A percentile compares a stretch with the other conserved stretches of the same genome.
These are phyloP conservation scores for Bovichtus diacanthus DNA, from an alignment of 2,797 vertebrate species.

Conservation along the genomic window DNA sequence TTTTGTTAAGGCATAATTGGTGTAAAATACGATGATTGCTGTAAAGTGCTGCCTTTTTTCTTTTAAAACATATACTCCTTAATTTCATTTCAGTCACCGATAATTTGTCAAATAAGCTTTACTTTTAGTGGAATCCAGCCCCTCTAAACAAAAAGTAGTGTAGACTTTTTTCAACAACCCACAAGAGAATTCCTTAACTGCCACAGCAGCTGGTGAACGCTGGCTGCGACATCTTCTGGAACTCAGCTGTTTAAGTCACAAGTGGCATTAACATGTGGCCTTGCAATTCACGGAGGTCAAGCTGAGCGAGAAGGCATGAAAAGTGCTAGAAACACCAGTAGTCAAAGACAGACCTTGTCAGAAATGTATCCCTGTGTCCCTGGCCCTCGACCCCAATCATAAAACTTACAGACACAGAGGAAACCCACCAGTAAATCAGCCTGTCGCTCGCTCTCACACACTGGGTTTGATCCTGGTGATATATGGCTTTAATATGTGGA, in stretches of 20 bases:
- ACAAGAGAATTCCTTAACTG: conserved; percentile 21
- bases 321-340: conserved; percentile 68
- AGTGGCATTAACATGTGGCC: conserved; percentile 75
- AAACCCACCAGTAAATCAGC: conserved; percentile 81
- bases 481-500: conserved; percentile 82
- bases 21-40: too few species aligned
- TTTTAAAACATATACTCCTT: background rate
- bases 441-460: conserved; percentile 68
- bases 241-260: conserved; percentile 68
- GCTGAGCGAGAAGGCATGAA: conserved; percentile 50
- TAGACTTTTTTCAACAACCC: conserved; percentile 13
- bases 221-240: conserved; percentile 51
- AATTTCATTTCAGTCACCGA: background rate
- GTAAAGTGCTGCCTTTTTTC: background rate
- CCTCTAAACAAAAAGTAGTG: background rate
- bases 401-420: conserved; percentile 81
- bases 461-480: conserved; percentile 82
- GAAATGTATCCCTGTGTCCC: conserved; percentile 76
- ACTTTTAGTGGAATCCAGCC: background rate
- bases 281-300: conserved; percentile 65
- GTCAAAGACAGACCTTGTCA: conserved; percentile 75
- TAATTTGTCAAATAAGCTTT: conserved; percentile 1
- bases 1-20: too few species aligned
- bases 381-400: conserved; percentile 78
- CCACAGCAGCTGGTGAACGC: conserved; percentile 51